These are phyloP conservation scores for Mamestra configurata DNA, from an alignment of 1,140 invertebrate species.

Conservation along the genomic window DNA sequence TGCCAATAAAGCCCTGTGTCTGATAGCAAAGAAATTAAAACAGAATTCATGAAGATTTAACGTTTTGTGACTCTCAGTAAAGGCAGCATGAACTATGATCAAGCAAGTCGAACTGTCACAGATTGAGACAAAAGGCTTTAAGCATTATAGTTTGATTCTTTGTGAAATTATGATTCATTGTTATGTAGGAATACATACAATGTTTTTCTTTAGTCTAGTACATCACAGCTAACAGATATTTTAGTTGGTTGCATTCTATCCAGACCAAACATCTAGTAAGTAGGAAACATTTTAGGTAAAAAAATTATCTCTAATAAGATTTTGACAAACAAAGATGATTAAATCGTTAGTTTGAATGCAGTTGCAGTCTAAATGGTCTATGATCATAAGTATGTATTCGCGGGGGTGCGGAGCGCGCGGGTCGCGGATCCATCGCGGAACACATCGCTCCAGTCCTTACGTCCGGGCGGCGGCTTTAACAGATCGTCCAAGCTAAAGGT, in stretches of 20 bases:
- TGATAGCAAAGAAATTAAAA: not conserved
- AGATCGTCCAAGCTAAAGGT: conserved; percentile 95
- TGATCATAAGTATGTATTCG: conserved; percentile 39
- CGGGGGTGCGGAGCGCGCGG: conserved; percentile 75
- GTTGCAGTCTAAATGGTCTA: conserved; percentile 9
- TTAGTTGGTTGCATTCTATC: conserved; percentile 12
- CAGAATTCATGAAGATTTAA: not conserved
- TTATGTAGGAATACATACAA: conserved; percentile 2
- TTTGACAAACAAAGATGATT: conserved; percentile 9
- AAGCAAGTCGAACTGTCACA: conserved; percentile 12
- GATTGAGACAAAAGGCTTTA: conserved; percentile 44
- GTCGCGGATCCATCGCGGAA: conserved; percentile 41
- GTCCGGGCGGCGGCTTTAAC: conserved; percentile 92
- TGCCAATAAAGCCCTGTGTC: conserved; percentile 43
- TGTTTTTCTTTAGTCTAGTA: conserved; percentile 8
- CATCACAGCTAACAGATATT: conserved; percentile 32
- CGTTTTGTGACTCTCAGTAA: conserved; percentile 22
- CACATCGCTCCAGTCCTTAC: conserved; percentile 89
- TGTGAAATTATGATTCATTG: conserved; percentile 11
- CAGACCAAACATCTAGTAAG: conserved; percentile 7
- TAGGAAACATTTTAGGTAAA: not conserved
- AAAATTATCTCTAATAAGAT: not conserved
- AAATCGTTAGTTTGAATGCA: not conserved
- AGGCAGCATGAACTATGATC: conserved; percentile 1
- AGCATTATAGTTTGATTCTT: conserved; percentile 30